Evolutionary conservation across 2,888 invertebrate genomes (phyloP).

Genomic region (Epirrhoe alternata): DNA sequence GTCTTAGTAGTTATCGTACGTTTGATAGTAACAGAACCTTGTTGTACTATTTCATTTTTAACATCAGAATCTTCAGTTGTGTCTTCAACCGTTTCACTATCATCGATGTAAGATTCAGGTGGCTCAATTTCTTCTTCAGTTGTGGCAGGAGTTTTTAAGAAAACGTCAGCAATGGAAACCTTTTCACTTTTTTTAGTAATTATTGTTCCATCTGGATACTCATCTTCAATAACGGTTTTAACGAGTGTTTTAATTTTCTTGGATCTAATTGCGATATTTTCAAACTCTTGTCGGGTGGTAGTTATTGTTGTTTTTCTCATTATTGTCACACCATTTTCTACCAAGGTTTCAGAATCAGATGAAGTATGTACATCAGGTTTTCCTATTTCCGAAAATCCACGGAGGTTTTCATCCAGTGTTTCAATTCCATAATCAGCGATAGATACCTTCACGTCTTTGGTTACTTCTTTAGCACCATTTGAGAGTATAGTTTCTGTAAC

Average conservation of each 20-base stretch:
- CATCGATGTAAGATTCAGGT: slow-evolving; percentile 60
- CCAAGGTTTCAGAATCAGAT: slow-evolving; percentile 55
- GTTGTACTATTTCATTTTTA: slow-evolving; percentile 67
- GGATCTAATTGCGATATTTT: slow-evolving; percentile 55
- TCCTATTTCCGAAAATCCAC: slow-evolving; percentile 60
- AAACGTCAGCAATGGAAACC: slow-evolving; percentile 70
- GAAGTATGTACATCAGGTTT: slow-evolving; percentile 61
- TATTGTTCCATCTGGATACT: slow-evolving; percentile 74
- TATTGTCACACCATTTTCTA: slow-evolving; percentile 65
- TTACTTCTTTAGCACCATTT: slow-evolving; percentile 70
- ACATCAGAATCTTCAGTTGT: slow-evolving; percentile 72
- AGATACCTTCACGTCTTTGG: slow-evolving; percentile 75
- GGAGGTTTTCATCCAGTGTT: slow-evolving; percentile 65
- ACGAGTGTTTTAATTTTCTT: slow-evolving; percentile 73
- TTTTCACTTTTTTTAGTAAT: slow-evolving; percentile 76
- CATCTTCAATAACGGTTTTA: slow-evolving; percentile 69
- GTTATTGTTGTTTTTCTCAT: slow-evolving; percentile 68
- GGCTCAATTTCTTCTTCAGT: slow-evolving; percentile 50
- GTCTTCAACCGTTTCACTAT: slow-evolving; percentile 73
- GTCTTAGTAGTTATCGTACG: slow-evolving; percentile 78
- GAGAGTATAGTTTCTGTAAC: slow-evolving; percentile 68
- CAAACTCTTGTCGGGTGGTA: slow-evolving; percentile 69
- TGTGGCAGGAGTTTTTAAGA: slow-evolving; percentile 53
- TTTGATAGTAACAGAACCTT: slow-evolving; percentile 67
- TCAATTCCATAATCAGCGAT: slow-evolving; percentile 68